Percentiles rank a stretch among this genome's conserved stretches.
phyloP scores from a whole-genome alignment of 2,113 vertebrate species.

The Oophaga pumilio region DNA sequence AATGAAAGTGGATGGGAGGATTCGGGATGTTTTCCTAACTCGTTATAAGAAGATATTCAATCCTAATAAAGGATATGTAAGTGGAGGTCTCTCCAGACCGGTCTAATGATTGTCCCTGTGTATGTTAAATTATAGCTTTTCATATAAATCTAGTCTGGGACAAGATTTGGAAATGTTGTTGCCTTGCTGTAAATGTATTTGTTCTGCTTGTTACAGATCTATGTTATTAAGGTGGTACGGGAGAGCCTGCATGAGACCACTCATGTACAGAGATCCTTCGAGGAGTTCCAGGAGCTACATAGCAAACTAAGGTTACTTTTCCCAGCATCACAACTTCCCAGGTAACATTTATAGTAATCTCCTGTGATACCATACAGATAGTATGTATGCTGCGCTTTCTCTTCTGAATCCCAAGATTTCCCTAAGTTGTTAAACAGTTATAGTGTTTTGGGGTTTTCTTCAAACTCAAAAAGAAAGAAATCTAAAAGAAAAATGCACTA shows the following conservation, averaged over 20 bases:
- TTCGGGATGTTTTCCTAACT: slow-evolving; percentile 85
- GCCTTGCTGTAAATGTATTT: not conserved
- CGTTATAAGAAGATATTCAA: slow-evolving; percentile 80
- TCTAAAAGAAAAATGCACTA: too few relatives aligned
- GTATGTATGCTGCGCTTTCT: too few relatives aligned
- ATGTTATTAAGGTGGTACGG: slow-evolving; percentile 88
- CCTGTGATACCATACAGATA: too few relatives aligned
- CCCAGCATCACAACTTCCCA: slow-evolving; percentile 89
- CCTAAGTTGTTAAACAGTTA: too few relatives aligned
- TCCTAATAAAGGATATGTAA: slow-evolving; percentile 88
- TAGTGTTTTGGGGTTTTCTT: too few relatives aligned
- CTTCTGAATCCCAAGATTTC: too few relatives aligned
- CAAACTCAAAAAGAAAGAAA: too few relatives aligned
- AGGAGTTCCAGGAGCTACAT: slow-evolving; percentile 96
- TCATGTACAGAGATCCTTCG: slow-evolving; percentile 89
- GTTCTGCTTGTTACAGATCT: slow-evolving; percentile 73
- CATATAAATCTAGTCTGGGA: not conserved
- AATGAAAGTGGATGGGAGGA: slow-evolving; percentile 77
- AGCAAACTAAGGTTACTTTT: slow-evolving; percentile 90
- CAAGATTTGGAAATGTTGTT: not conserved
- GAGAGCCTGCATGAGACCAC: slow-evolving; percentile 76
- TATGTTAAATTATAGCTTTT: not conserved
- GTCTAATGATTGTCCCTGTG: too few relatives aligned
- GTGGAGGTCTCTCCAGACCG: slow-evolving; percentile 60
- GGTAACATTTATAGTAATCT: slow-evolving; percentile 69